Evolutionary conservation across 92 coral and sea anemone species (phyloP).

Genomic region (Zoanthus gigantus): DNA sequence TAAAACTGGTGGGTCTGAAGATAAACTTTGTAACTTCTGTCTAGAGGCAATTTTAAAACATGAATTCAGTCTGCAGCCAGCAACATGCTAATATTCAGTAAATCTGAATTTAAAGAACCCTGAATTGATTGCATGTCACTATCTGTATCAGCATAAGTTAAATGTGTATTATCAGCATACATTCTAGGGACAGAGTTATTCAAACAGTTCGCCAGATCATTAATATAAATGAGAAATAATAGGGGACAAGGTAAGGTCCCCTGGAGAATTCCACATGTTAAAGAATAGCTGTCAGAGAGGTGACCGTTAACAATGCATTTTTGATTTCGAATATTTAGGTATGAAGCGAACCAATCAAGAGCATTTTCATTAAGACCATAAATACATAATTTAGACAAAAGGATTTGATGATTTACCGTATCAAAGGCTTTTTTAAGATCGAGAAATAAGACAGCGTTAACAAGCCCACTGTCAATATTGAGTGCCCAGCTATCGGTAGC

Average conservation of each 20-base stretch:
- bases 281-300: no score
- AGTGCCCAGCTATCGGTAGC: no score
- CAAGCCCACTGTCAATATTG: background rate
- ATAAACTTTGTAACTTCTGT: background rate
- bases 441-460: constrained; percentile 4
- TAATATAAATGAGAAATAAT: background rate
- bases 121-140: no score
- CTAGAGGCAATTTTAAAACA: background rate
- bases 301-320: background rate
- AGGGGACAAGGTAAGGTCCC: background rate
- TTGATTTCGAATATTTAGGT: no score
- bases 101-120: background rate
- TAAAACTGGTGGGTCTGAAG: background rate
- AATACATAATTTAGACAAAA: background rate
- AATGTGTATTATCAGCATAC: constrained; percentile 13
- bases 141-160: background rate
- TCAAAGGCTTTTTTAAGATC: background rate
- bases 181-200: background rate
- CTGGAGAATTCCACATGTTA: no score
- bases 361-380: background rate
- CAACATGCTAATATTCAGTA: constrained; percentile 1
- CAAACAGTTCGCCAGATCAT: background rate
- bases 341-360: background rate
- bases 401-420: no score
- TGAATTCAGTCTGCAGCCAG: constrained; percentile 12